Conservation (phyloP, 2,888 invertebrate genomes). For the Ochropacha duplaris region DNA sequence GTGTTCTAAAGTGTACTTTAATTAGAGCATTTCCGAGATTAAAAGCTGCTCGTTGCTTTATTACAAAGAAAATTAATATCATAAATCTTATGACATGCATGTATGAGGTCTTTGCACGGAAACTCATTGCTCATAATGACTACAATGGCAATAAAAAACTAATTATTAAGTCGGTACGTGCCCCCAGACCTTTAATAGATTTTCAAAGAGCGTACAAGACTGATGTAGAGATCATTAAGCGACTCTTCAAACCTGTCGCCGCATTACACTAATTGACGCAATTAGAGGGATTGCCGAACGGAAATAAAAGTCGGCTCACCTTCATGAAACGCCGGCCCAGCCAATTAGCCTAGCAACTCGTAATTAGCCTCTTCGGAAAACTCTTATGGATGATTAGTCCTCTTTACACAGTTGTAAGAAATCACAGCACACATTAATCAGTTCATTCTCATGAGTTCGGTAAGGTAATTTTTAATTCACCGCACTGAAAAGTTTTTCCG, state of each 20-base stretch:
- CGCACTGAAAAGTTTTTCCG: conserved; percentile 77
- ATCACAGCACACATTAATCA: conserved; percentile 63
- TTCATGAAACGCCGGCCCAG: conserved; percentile 81
- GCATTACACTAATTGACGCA: conserved; percentile 83
- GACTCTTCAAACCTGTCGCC: conserved; percentile 80
- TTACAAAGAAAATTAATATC: too few relatives aligned
- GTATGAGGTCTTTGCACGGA: not conserved
- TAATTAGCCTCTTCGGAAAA: conserved; percentile 76
- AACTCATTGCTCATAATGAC: too few relatives aligned
- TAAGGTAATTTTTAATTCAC: conserved; percentile 44
- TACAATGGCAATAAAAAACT: not conserved
- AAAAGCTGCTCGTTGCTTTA: too few relatives aligned
- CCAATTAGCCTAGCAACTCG: conserved; percentile 78
- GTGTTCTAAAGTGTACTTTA: too few relatives aligned
- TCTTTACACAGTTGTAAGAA: conserved; percentile 54
- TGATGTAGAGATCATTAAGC: conserved; percentile 73
- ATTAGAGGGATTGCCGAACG: conserved; percentile 83
- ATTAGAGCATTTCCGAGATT: too few relatives aligned
- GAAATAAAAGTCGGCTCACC: conserved; percentile 83
- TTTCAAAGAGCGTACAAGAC: conserved; percentile 53
- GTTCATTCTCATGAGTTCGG: conserved; percentile 55
- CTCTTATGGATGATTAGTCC: conserved; percentile 59
- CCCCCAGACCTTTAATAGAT: conserved; percentile 48
- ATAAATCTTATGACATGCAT: not conserved
- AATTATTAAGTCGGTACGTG: conserved; percentile 31